Evolutionary conservation across 2,797 vertebrate species (phyloP).

Genomic region (Pyrocephalus nanus): DNA sequence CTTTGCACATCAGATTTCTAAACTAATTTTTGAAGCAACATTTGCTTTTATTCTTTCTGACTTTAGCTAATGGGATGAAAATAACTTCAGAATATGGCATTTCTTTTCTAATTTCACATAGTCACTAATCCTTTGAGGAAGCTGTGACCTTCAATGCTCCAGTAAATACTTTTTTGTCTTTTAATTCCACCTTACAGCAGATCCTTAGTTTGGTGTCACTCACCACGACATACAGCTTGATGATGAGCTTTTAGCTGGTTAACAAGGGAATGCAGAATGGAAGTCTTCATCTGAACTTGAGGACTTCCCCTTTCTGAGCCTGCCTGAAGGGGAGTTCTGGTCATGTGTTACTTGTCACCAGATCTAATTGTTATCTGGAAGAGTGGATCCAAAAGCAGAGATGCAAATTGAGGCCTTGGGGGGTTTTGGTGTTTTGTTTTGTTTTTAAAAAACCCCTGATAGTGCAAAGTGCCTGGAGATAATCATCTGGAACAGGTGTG

Average conservation of each 20-base stretch:
- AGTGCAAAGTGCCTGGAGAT: neutral
- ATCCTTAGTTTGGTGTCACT: conserved; percentile 48
- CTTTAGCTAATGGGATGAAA: conserved; percentile 78
- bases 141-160: conserved; percentile 72
- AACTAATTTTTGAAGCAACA: conserved; percentile 64
- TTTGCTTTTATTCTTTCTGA: conserved; percentile 76
- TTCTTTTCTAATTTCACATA: conserved; percentile 71
- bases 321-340: neutral
- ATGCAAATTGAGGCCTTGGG: neutral
- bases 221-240: neutral
- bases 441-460: no score
- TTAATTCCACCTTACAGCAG: conserved; percentile 64
- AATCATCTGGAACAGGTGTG: neutral
- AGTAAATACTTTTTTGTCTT: conserved; percentile 66
- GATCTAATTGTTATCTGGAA: neutral
- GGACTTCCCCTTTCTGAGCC: neutral
- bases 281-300: neutral
- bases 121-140: conserved; percentile 68
- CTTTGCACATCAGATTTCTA: conserved; percentile 31
- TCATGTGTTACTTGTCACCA: conserved; percentile 18
- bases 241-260: conserved; percentile 44
- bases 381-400: neutral
- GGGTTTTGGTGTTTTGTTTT: no score
- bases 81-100: conserved; percentile 71
- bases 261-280: neutral